Conservation (phyloP, 2,797 vertebrate species). For the Tamandua tetradactyla region DNA sequence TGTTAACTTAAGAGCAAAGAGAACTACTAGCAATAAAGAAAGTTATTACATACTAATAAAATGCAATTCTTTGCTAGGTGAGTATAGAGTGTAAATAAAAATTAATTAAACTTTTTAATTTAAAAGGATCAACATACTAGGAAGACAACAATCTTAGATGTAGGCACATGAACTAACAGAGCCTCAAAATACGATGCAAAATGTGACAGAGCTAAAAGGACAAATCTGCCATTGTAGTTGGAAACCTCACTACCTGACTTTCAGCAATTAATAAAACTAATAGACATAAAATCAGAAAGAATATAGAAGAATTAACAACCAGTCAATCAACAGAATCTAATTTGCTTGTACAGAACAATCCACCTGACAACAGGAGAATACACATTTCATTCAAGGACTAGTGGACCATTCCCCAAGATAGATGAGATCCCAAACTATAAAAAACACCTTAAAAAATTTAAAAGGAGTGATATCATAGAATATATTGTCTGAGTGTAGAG, state of each 20-base stretch:
- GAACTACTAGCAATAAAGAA: background rate
- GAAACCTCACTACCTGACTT: background rate
- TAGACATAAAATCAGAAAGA: background rate
- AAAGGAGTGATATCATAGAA: background rate
- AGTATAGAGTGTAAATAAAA: no score
- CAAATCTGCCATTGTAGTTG: no score
- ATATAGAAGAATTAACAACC: background rate
- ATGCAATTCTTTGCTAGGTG: no score
- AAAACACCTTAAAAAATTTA: background rate
- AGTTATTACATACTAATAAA: background rate
- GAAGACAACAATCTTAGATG: background rate
- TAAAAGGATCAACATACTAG: background rate
- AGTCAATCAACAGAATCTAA: background rate
- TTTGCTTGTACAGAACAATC: no score
- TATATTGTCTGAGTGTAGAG: background rate
- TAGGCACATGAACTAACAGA: background rate
- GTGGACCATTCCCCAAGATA: background rate
- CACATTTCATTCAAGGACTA: background rate
- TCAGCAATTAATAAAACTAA: background rate
- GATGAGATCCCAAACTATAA: background rate
- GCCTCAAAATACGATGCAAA: no score
- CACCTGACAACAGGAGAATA: no score
- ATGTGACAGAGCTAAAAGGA: no score
- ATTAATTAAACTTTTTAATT: no score
- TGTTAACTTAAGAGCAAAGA: background rate